A percentile compares a stretch with the other conserved stretches of the same genome.
Conservation (phyloP, 2,113 vertebrate species). For the Nicator chloris region DNA sequence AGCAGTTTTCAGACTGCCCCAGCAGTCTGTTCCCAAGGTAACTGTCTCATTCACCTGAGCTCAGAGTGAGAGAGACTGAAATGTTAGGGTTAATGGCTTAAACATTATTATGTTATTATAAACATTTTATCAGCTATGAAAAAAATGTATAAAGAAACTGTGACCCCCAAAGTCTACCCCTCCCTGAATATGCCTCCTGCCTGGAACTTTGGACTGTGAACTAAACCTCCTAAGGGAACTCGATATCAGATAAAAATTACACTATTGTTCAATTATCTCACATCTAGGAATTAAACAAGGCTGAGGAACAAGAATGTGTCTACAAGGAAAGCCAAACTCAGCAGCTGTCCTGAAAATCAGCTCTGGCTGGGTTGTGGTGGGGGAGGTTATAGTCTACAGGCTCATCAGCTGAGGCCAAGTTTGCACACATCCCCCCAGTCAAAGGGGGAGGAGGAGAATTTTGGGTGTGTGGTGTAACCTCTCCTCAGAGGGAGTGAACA, state of each 20-base stretch:
- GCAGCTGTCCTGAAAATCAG: not conserved
- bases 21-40: not conserved
- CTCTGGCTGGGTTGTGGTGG: not conserved
- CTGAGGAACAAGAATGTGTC: not conserved
- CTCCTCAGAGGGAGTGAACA: not conserved
- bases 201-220: not conserved
- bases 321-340: not conserved
- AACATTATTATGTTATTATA: not conserved
- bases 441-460: not conserved
- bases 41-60: not conserved
- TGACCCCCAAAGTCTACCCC: not conserved
- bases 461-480: too few relatives aligned
- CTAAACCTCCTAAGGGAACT: not conserved
- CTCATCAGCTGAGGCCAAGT: not conserved
- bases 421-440: not conserved
- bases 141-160: not conserved
- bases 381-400: not conserved
- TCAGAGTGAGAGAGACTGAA: not conserved
- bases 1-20: not conserved
- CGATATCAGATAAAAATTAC: not conserved
- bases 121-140: not conserved
- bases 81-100: not conserved
- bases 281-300: not conserved
- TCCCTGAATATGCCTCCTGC: not conserved
- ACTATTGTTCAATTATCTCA: not conserved